Evolutionary conservation across 1,140 invertebrate species (phyloP), one percentile per base, ranked within the genome.

Genomic region (Campoletis sonorensis): DNA sequence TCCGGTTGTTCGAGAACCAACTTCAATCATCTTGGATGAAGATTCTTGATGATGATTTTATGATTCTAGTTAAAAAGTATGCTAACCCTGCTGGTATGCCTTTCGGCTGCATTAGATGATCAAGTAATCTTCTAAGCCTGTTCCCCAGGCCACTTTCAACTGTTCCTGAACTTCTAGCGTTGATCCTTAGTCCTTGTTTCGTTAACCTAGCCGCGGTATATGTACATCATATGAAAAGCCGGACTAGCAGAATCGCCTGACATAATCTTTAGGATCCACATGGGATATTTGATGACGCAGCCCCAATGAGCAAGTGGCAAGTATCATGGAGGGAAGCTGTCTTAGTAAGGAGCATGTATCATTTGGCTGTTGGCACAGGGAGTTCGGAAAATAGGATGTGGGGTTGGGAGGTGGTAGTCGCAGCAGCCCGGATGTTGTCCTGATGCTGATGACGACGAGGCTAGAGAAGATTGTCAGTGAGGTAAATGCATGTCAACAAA

Each of bases 401-500:
- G 61, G 23, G 61, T 64, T 64, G 15, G 61, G 21, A 58, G 21
- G n/a, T 15, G 51, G 4, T 2, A 21, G 51, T 4, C 15, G 16
- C 51, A 37, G 37, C n/a, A 64, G 58, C 58, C 49, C 64, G 27
- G 67, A 70, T 70, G 67, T 70, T 70, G 33, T 70, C 67, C 4
- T 70, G 33, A 70, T 70, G 67, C 30, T 70, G 67, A 70, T 70
- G 67, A 18, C 16, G 67, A 27, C 27, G 13, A 15, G 16, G 27
- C 26, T 15, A 70, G 67, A 33, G 67, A 70, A 70, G 67, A 70
- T 70, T 30, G 67, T 70, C 67, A 70, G 10, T 30, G 18, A 33
- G 11, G 67, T 33, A 70, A 70, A 70, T 70, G 67, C 67, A 70
- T 70, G 67, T 70, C 67, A 70, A 70, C 30, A 70, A 4, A 16